Evolutionary conservation across 30 jellyfish, hydroid and myxozoan species (phyloP).

Genomic region (Rhopilema esculentum): DNA sequence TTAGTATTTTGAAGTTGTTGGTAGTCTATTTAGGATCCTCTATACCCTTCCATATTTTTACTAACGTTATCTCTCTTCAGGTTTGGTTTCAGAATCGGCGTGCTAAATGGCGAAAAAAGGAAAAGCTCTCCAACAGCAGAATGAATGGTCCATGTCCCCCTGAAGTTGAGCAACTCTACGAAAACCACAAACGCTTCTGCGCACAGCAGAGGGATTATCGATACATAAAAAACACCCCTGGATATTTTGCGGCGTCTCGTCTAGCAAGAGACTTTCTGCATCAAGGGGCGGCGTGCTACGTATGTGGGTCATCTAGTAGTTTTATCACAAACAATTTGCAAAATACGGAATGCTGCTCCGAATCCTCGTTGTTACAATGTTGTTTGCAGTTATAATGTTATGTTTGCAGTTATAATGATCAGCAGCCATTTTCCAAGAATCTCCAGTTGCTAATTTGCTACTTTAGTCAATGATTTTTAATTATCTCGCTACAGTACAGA

Average conservation of each 20-base stretch:
- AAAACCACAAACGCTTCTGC: neutral
- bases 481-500: no score
- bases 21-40: no score
- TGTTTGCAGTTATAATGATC: no score
- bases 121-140: neutral
- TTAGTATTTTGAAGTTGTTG: no score
- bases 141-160: neutral
- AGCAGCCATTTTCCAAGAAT: no score
- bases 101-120: conserved; percentile 68
- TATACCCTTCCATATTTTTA: no score
- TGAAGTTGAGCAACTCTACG: neutral
- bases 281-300: neutral
- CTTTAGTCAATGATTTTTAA: no score
- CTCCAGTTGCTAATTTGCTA: no score
- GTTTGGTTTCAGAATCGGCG: conserved; percentile 71
- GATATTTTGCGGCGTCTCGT: neutral
- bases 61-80: conserved; percentile 1
- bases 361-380: neutral
- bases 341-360: no score
- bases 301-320: neutral
- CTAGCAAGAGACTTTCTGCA: neutral
- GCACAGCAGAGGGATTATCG: neutral
- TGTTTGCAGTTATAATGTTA: neutral
- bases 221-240: neutral
- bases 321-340: neutral